These are phyloP conservation scores for Nematostella vectensis DNA, from an alignment of 92 coral and sea anemone genomes.

Conservation along the genomic window DNA sequence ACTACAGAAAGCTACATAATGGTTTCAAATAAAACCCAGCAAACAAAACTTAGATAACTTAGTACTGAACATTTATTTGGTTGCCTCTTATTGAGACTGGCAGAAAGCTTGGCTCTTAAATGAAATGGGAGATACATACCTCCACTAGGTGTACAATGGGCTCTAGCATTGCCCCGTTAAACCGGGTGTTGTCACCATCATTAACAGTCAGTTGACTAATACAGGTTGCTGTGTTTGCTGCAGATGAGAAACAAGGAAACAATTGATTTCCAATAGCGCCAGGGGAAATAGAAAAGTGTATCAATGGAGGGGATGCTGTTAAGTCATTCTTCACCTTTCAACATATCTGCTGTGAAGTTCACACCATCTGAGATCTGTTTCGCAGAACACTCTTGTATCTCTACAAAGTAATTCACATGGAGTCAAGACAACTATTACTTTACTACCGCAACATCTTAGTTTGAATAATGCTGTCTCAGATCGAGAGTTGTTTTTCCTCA, in stretches of 20 bases:
- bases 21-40: no score
- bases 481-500: constrained; percentile 9
- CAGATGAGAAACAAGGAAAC: constrained; percentile 3
- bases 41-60: no score
- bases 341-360: not conserved
- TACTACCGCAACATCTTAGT: no score
- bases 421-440: no score
- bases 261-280: not conserved
- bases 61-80: no score
- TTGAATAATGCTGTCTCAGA: constrained; percentile 20
- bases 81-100: no score
- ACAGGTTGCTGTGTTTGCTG: constrained; percentile 23
- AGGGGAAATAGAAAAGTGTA: not conserved
- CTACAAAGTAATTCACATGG: not conserved
- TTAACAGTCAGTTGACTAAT: constrained; percentile 43
- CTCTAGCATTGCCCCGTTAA: constrained; percentile 75
- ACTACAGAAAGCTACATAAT: no score
- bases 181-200: constrained; percentile 57
- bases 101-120: no score
- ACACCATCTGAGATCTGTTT: not conserved
- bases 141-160: constrained; percentile 75
- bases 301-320: no score
- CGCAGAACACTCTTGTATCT: not conserved
- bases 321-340: constrained; percentile 1
- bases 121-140: no score